Evolutionary conservation across 2,888 invertebrate species (phyloP).

Genomic region (Psylliodes chrysocephalus): DNA sequence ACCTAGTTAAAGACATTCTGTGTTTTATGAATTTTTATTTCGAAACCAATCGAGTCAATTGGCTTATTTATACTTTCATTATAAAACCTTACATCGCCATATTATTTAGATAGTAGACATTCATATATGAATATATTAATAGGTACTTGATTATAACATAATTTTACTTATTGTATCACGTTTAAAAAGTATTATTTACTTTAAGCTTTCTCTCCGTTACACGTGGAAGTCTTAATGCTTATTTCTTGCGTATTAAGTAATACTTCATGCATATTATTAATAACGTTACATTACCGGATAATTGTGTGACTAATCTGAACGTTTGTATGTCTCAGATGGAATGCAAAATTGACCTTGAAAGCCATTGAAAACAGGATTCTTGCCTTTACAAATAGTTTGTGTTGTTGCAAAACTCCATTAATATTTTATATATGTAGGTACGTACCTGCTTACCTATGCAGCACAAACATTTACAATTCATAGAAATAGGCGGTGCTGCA

Average conservation of each 20-base stretch:
- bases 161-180: too few relatives aligned
- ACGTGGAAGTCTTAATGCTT: not conserved
- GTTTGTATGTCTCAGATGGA: slow-evolving; percentile 1
- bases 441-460: too few relatives aligned
- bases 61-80: too few relatives aligned
- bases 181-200: not conserved
- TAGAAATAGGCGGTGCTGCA: not conserved
- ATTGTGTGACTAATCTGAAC: slow-evolving; percentile 11
- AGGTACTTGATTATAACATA: too few relatives aligned
- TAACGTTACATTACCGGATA: slow-evolving; percentile 7
- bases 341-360: slow-evolving; percentile 26
- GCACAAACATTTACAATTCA: not conserved
- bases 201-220: slow-evolving; percentile 5
- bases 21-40: too few relatives aligned
- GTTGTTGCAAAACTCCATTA: slow-evolving; percentile 5
- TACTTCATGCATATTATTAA: slow-evolving; percentile 17
- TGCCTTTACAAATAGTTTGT: slow-evolving; percentile 15
- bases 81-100: too few relatives aligned
- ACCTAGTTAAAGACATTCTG: too few relatives aligned
- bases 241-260: slow-evolving; percentile 13
- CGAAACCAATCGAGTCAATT: too few relatives aligned
- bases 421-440: slow-evolving; percentile 4
- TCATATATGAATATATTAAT: too few relatives aligned
- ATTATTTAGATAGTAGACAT: too few relatives aligned
- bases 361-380: slow-evolving; percentile 27